Evolutionary conservation across 2,797 vertebrate genomes (phyloP), one percentile per base, ranked within the genome.

Genomic region (Pipistrellus pipistrellus): DNA sequence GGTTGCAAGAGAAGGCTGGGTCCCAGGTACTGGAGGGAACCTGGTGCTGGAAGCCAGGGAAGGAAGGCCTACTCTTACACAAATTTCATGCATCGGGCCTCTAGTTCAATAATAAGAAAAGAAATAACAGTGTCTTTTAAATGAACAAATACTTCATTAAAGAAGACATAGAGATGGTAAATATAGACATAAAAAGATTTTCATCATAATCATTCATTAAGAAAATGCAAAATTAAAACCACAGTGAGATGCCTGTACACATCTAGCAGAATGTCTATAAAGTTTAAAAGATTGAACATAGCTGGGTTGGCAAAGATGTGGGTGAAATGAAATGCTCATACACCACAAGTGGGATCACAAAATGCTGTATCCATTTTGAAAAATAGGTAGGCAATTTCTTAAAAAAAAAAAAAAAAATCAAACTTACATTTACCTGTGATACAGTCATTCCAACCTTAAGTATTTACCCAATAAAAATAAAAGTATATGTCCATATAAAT

Each of bases 201-300:
- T n/a, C 21, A 62, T 6, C 4, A 15, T 21, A 20, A 72, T 84
- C 51, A 78, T 25, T 77, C 11, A 77, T 41, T 53, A 59, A 44
- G 18, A 11, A 94, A 46, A 92, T 77, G 2, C 11, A 62, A 90
- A 88, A 69, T 32, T 91, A 85, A 94, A 85, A 68, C 38, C 69
- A 85, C 55, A 41, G n/a, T 66, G 21, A 46, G 9, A 55, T 83
- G 10, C 21, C 30, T 53, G 30, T 72, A 27, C 23, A 81, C 3
- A 80, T 10, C 8, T 30, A 25, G 10, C 23, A 88, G 51, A 66
- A 91, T 35, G 32, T 71, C 23, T 86, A 86, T 84, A 85, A 73
- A 62, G 27, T 68, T 78, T 20, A 69, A 80, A 91, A 82, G 25
- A 75, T 2, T 85, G 44, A 90, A 62, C 14, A 55, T 55, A 81